Evolutionary conservation across 1,140 invertebrate genomes (phyloP), one percentile per base, ranked within the genome.

Genomic region (Drusus annulatus): DNA sequence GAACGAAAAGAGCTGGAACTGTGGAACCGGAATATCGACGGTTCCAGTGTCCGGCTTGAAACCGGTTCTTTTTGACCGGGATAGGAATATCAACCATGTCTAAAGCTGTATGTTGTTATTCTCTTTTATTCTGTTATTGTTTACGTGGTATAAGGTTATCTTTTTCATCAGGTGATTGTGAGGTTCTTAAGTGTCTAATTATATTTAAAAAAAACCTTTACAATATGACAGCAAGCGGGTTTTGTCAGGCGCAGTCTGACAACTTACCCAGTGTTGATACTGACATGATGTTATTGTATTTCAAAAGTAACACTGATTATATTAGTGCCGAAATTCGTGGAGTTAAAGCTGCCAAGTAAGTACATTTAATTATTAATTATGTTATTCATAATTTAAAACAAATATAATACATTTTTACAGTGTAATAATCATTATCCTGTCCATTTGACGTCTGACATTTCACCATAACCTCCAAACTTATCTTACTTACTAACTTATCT

Each of bases 341-440:
- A n/a, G 56, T 60, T 60, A 60, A 60, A 60, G 56, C 56, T 19
- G 5, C 56, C 17, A 60, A 23, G 56, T 60, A 19, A 21, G 56
- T 60, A 19, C 15, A 10, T n/a, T 7, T 4, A 17, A 17, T n/a
- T 60, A 54, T 54, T n/a, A 54, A n/a, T 4, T 54, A 7, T 19
- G 52, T n/a, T 4, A 16, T 54, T 16, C n/a, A 7, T n/a, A 54
- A 5, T 13, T 54, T 54, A 19, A 2, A 16, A 54, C n/a, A 54
- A 54, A 19, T 54, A 54, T 54, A 19, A 54, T 54, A n/a, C 7
- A 54, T 54, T 54, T 54, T n/a, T 19, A 54, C 17, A 19, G 3
- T 54, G n/a, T 16, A 54, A 19, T 16, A 54, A 54, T 4, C 17
- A 54, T 54, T n/a, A 16, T 7, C 5, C 1, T n/a, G 16, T 54